Conservation (phyloP, 64 coral and sea anemone species). For the Trachythela sp. region DNA sequence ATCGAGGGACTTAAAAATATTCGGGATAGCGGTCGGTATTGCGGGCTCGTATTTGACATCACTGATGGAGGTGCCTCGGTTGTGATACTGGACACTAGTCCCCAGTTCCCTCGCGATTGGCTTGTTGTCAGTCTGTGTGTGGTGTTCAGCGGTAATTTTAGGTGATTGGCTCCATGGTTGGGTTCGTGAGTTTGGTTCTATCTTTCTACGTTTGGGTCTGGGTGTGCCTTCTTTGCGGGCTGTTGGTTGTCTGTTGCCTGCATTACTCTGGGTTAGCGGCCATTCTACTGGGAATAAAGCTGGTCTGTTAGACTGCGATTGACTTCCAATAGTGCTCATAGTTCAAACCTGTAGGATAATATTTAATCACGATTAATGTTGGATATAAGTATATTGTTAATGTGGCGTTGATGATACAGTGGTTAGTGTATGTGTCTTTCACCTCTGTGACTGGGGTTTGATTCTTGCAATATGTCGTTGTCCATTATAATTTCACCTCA, state of each 20-base stretch:
- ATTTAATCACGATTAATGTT: no score
- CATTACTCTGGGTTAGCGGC: not conserved
- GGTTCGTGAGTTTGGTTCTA: not conserved
- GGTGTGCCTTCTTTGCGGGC: not conserved
- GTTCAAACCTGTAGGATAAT: not conserved
- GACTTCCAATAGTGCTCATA: not conserved
- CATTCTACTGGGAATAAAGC: slow-evolving; percentile 11
- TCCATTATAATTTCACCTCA: no score
- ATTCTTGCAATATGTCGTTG: no score
- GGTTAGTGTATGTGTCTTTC: no score
- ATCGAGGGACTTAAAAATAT: not conserved
- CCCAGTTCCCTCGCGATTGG: not conserved
- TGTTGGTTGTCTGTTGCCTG: not conserved
- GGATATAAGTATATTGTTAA: no score
- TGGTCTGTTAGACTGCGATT: not conserved
- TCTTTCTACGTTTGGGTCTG: not conserved
- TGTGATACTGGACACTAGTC: not conserved
- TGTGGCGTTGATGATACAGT: no score
- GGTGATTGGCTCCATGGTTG: not conserved
- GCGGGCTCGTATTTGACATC: not conserved
- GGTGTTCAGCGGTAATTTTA: not conserved
- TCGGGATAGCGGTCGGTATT: not conserved
- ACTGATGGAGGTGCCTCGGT: not conserved
- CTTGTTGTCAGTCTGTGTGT: not conserved
- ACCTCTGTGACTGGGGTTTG: no score